Percentiles rank a stretch among this genome's conserved stretches.
phyloP scores from a whole-genome alignment of 2,113 vertebrate genomes.

The Pheucticus melanocephalus region DNA sequence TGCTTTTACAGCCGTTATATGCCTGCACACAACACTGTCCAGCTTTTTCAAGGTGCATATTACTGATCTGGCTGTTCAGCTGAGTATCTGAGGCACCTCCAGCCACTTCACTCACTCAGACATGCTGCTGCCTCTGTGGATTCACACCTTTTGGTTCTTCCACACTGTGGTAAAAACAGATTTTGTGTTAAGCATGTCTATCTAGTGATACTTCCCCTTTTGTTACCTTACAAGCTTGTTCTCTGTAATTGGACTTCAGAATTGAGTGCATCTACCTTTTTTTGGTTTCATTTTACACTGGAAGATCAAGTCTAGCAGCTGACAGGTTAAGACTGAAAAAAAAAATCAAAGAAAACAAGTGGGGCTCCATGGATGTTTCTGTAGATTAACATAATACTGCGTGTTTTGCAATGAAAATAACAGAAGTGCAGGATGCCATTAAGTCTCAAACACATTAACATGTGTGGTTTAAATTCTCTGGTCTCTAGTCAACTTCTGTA shows the following conservation, averaged over 20 bases:
- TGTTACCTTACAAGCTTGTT: neutral
- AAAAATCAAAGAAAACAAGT: neutral
- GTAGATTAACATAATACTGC: neutral
- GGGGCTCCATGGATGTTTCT: neutral
- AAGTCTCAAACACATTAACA: neutral
- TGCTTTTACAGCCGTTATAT: neutral
- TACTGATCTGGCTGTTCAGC: neutral
- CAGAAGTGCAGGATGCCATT: neutral
- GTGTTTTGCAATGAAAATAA: neutral
- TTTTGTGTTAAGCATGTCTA: neutral
- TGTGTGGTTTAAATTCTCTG: neutral
- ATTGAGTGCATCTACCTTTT: neutral
- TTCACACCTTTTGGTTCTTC: neutral
- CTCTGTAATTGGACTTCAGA: neutral
- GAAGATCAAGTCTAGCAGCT: neutral
- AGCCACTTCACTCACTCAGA: neutral
- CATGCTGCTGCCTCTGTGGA: neutral
- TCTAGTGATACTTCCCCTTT: neutral
- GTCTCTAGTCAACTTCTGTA: neutral
- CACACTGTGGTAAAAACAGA: neutral
- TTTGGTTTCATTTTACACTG: neutral
- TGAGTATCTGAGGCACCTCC: neutral
- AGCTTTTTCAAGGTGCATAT: neutral
- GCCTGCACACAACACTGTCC: neutral
- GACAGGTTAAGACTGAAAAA: neutral